Evolutionary conservation across 2,888 invertebrate genomes (phyloP), one percentile per base, ranked within the genome.

Genomic region (Cryptocephalus moraei): DNA sequence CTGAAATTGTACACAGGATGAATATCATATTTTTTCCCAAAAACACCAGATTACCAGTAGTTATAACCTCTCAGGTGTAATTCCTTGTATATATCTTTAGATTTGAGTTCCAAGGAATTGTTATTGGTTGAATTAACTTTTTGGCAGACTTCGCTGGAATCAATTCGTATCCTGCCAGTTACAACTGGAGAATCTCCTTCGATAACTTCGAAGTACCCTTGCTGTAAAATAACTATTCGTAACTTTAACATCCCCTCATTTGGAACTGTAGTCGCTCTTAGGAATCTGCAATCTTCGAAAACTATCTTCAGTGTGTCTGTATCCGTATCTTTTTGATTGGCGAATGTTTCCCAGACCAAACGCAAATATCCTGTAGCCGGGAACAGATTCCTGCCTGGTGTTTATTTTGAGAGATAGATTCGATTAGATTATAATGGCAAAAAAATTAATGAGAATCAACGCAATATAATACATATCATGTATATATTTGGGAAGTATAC

Each of bases 51-150:
- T n/a, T n/a, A 64, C 65, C 51, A 60, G 47, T 68, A 66, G 47
- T 63, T 81, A 61, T 86, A 86, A 9, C 86, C 86, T 54, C 86
- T 73, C 0, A 86, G 70, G 53, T 80, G 73, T 31, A 86, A 63
- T 58, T 83, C 82, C 56, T 81, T 82, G 41, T 83, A 82, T 61
- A 82, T 78, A 65, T 82, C 82, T 54, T 76, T 78, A 1, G 75
- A 73, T 0, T 75, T 68, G 60, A 84, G 57, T n/a, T n/a, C n/a
- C n/a, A n/a, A n/a, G 43, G 71, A 71, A 40, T 73, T 71, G 39
- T 72, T 58, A 45, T 71, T 69, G 1, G 33, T 34, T 9, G 39
- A 14, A 8, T 9, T 10, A 8, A 39, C 31, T 8, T 39, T n/a
- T 4, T 40, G 44, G 22, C 36, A 9, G 1, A 39, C 14, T 10